phyloP scores from a whole-genome alignment of 2,888 invertebrate species.

The Drosophila anceps region DNA sequence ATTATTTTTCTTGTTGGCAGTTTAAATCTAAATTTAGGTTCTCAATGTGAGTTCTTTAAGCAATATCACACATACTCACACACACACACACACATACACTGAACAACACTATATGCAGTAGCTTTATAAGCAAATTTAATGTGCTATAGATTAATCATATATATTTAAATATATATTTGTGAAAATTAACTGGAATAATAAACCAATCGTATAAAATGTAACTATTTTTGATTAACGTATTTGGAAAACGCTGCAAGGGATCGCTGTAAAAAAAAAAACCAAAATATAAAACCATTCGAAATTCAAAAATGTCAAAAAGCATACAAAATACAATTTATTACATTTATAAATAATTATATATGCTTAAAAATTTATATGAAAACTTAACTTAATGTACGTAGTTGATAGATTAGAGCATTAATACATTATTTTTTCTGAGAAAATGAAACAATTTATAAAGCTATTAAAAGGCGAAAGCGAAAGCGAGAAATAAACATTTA shows the following conservation, averaged over 20 bases:
- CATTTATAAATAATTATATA: slow-evolving; percentile 55
- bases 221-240: slow-evolving; percentile 75
- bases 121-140: slow-evolving; percentile 67
- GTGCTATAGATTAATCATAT: slow-evolving; percentile 52
- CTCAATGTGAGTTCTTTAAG: slow-evolving; percentile 49
- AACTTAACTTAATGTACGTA: slow-evolving; percentile 51
- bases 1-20: slow-evolving; percentile 59
- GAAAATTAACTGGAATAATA: slow-evolving; percentile 27
- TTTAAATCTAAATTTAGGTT: slow-evolving; percentile 56
- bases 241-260: slow-evolving; percentile 69
- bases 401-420: slow-evolving; percentile 56
- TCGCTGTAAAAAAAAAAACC: slow-evolving; percentile 44
- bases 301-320: slow-evolving; percentile 59
- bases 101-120: slow-evolving; percentile 52
- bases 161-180: slow-evolving; percentile 15
- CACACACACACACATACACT: slow-evolving; percentile 22
- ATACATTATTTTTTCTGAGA: slow-evolving; percentile 76
- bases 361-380: slow-evolving; percentile 35
- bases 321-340: slow-evolving; percentile 62
- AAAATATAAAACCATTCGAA: slow-evolving; percentile 42
- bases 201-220: slow-evolving; percentile 26
- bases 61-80: slow-evolving; percentile 42
- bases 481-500: slow-evolving; percentile 29
- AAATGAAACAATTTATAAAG: slow-evolving; percentile 70
- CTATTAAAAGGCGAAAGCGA: slow-evolving; percentile 45